Evolutionary conservation across 2,113 vertebrate genomes (phyloP).

Genomic region (Siniperca chuatsi): DNA sequence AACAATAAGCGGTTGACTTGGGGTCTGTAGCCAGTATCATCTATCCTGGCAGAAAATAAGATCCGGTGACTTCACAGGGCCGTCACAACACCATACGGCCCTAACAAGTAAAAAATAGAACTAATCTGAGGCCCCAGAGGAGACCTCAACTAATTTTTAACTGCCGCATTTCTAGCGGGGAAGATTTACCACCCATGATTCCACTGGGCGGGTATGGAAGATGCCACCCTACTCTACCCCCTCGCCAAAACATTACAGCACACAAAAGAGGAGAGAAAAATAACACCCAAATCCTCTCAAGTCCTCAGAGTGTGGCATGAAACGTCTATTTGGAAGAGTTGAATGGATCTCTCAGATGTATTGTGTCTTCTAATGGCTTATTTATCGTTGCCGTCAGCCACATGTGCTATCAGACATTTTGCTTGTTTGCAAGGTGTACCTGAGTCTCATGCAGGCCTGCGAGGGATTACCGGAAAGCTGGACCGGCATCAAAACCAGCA

Average conservation of each 20-base stretch:
- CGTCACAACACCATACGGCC: slow-evolving; percentile 36
- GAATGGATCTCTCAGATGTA: slow-evolving; percentile 52
- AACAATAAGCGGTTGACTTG: slow-evolving; percentile 76
- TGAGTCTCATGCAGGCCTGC: slow-evolving; percentile 59
- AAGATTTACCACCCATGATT: slow-evolving; percentile 83
- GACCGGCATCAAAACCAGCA: slow-evolving; percentile 59
- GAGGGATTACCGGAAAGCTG: slow-evolving; percentile 72
- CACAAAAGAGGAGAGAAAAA: slow-evolving; percentile 60
- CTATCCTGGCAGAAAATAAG: slow-evolving; percentile 71
- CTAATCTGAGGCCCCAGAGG: slow-evolving; percentile 74
- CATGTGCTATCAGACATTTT: slow-evolving; percentile 35
- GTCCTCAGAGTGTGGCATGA: slow-evolving; percentile 62
- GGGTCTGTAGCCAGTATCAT: slow-evolving; percentile 59
- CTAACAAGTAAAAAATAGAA: slow-evolving; percentile 54
- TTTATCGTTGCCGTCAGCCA: slow-evolving; percentile 60
- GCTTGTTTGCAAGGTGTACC: slow-evolving; percentile 64
- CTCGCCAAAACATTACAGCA: slow-evolving; percentile 52
- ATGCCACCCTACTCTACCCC: slow-evolving; percentile 70
- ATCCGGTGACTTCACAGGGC: slow-evolving; percentile 69
- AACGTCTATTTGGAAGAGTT: slow-evolving; percentile 47
- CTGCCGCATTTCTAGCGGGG: slow-evolving; percentile 57
- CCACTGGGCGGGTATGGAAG: slow-evolving; percentile 64
- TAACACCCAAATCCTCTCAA: slow-evolving; percentile 77
- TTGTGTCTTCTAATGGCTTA: slow-evolving; percentile 49
- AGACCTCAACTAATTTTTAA: slow-evolving; percentile 50